Conservation (phyloP, 1,140 invertebrate genomes). For the Himalopsyche phryganea region DNA sequence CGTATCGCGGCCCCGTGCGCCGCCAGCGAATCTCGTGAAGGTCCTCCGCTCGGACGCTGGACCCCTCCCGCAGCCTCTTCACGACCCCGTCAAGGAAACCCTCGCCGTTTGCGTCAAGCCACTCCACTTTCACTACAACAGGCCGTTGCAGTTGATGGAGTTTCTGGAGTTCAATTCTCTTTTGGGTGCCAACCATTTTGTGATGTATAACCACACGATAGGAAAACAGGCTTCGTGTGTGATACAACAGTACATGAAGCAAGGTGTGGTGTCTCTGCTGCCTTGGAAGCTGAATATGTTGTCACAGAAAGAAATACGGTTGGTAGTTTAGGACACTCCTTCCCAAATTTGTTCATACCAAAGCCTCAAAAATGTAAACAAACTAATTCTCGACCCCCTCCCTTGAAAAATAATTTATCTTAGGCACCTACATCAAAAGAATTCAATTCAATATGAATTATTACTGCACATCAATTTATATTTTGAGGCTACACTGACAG, state of each 20-base stretch:
- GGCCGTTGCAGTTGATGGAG: constrained; percentile 80
- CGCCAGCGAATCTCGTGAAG: constrained; percentile 54
- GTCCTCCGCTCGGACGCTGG: constrained; percentile 15
- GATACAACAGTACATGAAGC: constrained; percentile 65
- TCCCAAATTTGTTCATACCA: too few species aligned
- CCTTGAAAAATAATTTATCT: too few species aligned
- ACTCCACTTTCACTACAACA: constrained; percentile 85
- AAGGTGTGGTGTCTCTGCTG: constrained; percentile 72
- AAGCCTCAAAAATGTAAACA: too few species aligned
- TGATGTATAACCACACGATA: constrained; percentile 89
- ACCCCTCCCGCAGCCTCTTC: neutral
- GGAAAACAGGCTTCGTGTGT: constrained; percentile 74
- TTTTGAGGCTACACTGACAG: too few species aligned
- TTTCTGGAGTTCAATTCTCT: constrained; percentile 88
- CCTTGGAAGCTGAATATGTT: constrained; percentile 88
- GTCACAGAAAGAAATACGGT: constrained; percentile 82
- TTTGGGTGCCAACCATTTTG: constrained; percentile 83
- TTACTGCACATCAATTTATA: too few species aligned
- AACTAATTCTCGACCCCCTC: too few species aligned
- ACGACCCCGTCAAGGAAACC: constrained; percentile 42
- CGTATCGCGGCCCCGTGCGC: constrained; percentile 48
- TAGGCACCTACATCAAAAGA: too few species aligned
- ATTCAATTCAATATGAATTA: too few species aligned
- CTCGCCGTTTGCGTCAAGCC: constrained; percentile 93
- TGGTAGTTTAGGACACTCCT: constrained; percentile 5